phyloP scores from a whole-genome alignment of 1,140 invertebrate species.

The Gryon sp. region DNA sequence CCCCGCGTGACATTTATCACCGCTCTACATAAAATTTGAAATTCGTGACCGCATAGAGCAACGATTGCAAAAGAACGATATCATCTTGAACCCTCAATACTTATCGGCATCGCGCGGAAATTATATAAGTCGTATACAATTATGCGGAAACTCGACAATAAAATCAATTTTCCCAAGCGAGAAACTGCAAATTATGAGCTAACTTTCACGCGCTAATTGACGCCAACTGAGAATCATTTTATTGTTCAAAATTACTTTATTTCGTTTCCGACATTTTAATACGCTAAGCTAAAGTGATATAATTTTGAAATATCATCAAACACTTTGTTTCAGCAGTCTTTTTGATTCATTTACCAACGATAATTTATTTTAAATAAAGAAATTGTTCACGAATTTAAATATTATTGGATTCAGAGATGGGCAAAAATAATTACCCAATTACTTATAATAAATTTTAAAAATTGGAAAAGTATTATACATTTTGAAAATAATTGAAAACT shows the following conservation, averaged over 20 bases:
- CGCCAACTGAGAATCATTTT: neutral
- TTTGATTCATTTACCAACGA: too few relatives aligned
- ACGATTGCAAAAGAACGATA: conserved; percentile 42
- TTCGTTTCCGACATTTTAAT: conserved; percentile 5
- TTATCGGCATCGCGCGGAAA: conserved; percentile 15
- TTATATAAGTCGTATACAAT: conserved; percentile 42
- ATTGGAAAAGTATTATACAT: too few relatives aligned
- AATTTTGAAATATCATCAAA: too few relatives aligned
- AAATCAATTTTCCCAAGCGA: conserved; percentile 30
- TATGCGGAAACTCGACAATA: conserved; percentile 47
- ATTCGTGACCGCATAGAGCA: conserved; percentile 23
- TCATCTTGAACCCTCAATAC: conserved; percentile 22
- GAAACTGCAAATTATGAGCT: conserved; percentile 16
- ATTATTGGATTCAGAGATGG: too few relatives aligned
- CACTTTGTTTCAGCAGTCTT: too few relatives aligned
- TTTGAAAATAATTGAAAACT: too few relatives aligned
- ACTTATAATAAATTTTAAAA: too few relatives aligned
- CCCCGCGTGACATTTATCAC: conserved; percentile 31
- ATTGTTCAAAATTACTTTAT: conserved; percentile 7
- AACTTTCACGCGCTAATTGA: conserved; percentile 49
- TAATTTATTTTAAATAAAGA: too few relatives aligned
- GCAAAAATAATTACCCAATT: too few relatives aligned
- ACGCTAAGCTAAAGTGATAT: too few relatives aligned
- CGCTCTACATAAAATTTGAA: conserved; percentile 35
- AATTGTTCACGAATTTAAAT: too few relatives aligned